Percentiles rank a stretch among this genome's conserved stretches.
phyloP scores from a whole-genome alignment of 2,113 vertebrate genomes.

The Cavia aperea region DNA sequence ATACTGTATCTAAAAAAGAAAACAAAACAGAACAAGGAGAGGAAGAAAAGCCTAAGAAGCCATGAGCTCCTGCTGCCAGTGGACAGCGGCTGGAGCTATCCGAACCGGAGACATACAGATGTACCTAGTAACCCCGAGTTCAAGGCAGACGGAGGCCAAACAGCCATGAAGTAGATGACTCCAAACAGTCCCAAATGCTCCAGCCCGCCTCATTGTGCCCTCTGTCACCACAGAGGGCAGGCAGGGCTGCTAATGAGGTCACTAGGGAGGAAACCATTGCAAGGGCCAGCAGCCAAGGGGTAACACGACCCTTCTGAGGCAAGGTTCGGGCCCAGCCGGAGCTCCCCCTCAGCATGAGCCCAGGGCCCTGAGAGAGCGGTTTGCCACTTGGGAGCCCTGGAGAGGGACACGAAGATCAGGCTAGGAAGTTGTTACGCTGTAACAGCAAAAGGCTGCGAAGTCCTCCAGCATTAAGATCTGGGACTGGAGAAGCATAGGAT shows the following conservation, averaged over 20 bases:
- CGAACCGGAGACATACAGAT: background rate
- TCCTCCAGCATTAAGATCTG: background rate
- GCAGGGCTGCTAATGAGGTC: background rate
- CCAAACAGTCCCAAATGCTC: background rate
- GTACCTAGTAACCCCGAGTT: background rate
- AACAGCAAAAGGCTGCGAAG: conserved; percentile 33
- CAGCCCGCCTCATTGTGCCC: background rate
- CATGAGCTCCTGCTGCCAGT: background rate
- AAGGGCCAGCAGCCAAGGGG: background rate
- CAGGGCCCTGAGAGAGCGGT: background rate
- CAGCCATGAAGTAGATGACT: background rate
- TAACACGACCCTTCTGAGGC: background rate
- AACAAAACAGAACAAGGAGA: background rate
- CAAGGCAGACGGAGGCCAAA: conserved; percentile 11
- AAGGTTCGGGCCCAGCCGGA: background rate
- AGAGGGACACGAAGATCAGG: conserved; percentile 24
- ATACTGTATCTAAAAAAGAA: background rate
- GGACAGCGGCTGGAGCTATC: background rate
- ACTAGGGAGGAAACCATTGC: background rate
- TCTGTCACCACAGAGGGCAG: background rate
- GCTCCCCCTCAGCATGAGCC: background rate
- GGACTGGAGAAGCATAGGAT: background rate
- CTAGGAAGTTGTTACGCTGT: conserved; percentile 16
- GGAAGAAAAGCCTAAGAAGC: background rate
- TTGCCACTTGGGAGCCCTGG: conserved; percentile 21